Evolutionary conservation across 2,888 invertebrate species (phyloP).

Genomic region (Nasonovia ribisnigri): DNA sequence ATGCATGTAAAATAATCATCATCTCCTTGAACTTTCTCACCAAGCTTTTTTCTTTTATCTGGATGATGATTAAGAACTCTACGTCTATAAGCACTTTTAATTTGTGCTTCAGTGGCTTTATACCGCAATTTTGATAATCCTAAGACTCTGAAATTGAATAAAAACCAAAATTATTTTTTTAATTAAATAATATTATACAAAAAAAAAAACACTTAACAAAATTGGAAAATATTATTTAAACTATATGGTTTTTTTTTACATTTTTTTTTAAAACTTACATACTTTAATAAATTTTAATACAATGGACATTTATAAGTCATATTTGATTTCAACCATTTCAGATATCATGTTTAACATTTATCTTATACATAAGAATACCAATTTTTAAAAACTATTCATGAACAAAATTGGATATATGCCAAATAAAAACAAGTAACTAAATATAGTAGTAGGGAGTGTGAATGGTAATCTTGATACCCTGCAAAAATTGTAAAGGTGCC

Average conservation of each 20-base stretch:
- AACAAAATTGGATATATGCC: not conserved
- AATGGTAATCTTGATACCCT: not conserved
- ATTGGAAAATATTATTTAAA: not conserved
- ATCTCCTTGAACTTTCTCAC: conserved; percentile 88
- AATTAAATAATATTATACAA: not conserved
- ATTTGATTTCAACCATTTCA: not conserved
- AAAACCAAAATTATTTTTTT: not conserved
- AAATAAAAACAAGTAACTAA: not conserved
- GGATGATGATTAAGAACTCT: conserved; percentile 97
- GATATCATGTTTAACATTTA: not conserved
- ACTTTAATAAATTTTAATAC: not conserved
- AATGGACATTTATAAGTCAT: not conserved
- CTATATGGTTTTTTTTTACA: not conserved
- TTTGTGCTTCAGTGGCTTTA: conserved; percentile 91
- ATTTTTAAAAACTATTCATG: not conserved
- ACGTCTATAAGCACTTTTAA: conserved; percentile 91
- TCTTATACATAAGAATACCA: not conserved
- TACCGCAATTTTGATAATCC: conserved; percentile 87
- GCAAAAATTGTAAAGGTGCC: not conserved
- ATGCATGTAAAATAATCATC: conserved; percentile 99
- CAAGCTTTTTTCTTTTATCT: conserved; percentile 93
- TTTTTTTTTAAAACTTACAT: not conserved
- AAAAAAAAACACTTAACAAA: not conserved
- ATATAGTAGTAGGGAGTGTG: not conserved
- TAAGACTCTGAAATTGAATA: conserved; percentile 75